phyloP scores from a whole-genome alignment of 1,140 invertebrate genomes.

The Lysiphlebus fabarum region DNA sequence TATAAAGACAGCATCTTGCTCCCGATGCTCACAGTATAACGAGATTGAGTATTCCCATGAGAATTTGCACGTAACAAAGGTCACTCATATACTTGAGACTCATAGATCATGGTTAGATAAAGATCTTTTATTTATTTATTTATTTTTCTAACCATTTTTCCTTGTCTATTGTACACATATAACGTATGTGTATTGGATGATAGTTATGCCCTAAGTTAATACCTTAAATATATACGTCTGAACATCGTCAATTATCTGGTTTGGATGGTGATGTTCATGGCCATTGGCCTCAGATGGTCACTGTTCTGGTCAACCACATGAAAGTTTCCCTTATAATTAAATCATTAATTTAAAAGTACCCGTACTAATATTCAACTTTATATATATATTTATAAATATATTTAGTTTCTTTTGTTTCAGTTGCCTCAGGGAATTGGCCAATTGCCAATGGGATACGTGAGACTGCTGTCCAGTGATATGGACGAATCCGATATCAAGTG shows the following conservation, averaged over 20 bases:
- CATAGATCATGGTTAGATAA: conserved; percentile 46
- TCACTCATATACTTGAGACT: conserved; percentile 43
- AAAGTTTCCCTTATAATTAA: conserved; percentile 47
- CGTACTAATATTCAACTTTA: too few relatives aligned
- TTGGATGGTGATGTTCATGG: background rate
- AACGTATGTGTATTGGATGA: too few relatives aligned
- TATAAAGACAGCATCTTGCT: conserved; percentile 2
- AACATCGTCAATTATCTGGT: conserved; percentile 43
- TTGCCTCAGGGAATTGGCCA: conserved; percentile 8
- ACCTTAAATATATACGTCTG: conserved; percentile 36
- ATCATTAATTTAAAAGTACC: conserved; percentile 40
- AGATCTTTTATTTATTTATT: conserved; percentile 24
- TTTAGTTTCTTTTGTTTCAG: too few relatives aligned
- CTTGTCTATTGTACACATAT: background rate
- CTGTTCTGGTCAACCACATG: conserved; percentile 27
- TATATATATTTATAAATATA: too few relatives aligned
- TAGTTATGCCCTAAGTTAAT: conserved; percentile 8
- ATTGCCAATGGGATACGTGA: conserved; percentile 10
- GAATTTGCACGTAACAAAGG: conserved; percentile 36
- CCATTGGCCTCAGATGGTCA: background rate
- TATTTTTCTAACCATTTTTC: conserved; percentile 1
- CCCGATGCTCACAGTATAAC: conserved; percentile 1
- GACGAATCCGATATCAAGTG: conserved; percentile 19
- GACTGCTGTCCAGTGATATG: conserved; percentile 19
- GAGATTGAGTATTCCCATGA: conserved; percentile 36